Conservation (phyloP, 2,888 invertebrate species). For the Ichneumon xanthorius region DNA sequence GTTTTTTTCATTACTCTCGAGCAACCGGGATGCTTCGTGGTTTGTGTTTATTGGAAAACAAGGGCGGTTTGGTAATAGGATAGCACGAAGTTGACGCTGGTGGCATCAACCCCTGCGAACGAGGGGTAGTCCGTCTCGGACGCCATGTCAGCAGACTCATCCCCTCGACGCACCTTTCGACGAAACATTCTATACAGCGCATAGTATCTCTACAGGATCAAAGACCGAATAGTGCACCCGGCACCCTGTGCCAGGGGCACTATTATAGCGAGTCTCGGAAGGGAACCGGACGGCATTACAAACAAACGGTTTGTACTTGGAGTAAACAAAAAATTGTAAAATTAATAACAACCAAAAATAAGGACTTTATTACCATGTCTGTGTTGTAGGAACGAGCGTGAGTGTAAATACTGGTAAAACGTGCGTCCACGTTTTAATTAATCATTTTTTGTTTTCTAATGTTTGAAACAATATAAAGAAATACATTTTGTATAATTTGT, state of each 20-base stretch:
- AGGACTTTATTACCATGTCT: not conserved
- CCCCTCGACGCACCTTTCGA: conserved; percentile 33
- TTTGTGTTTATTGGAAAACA: conserved; percentile 85
- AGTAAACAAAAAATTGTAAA: not conserved
- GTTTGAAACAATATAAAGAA: not conserved
- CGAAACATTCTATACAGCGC: not conserved
- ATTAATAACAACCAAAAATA: not conserved
- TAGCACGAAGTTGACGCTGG: conserved; percentile 76
- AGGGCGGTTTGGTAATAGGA: conserved; percentile 84
- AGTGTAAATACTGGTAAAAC: not conserved
- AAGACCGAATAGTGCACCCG: not conserved
- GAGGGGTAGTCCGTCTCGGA: conserved; percentile 69
- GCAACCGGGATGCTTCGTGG: conserved; percentile 57
- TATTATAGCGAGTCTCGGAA: not conserved
- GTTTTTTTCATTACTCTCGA: conserved; percentile 52
- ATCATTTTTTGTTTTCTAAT: no score
- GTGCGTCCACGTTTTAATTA: no score
- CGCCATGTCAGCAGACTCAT: conserved; percentile 57
- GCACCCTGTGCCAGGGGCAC: not conserved
- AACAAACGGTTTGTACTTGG: no score
- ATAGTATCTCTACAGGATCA: not conserved
- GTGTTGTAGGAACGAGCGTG: not conserved
- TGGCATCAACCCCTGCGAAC: conserved; percentile 77
- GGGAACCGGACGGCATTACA: not conserved
- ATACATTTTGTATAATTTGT: not conserved